Percentiles rank a stretch among this genome's conserved stretches.
Evolutionary conservation across 2,888 invertebrate species (phyloP).

Genomic region (Pelosia muscerda): DNA sequence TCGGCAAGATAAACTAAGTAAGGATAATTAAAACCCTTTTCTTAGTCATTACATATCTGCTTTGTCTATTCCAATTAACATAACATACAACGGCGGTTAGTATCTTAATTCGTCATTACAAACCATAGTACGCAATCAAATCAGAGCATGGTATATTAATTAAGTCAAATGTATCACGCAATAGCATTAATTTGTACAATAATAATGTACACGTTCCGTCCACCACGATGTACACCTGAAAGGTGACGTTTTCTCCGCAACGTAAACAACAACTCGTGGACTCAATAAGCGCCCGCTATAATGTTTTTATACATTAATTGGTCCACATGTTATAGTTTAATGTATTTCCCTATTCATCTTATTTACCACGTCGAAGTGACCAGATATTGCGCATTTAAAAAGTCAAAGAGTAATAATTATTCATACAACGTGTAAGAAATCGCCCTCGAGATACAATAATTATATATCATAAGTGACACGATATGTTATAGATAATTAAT

Average conservation of each 20-base stretch:
- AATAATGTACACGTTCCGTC: constrained; percentile 58
- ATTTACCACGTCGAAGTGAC: constrained; percentile 42
- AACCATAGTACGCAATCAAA: constrained; percentile 30
- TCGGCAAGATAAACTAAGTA: background rate
- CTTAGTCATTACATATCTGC: constrained; percentile 8
- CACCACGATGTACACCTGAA: constrained; percentile 54
- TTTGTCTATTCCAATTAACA: constrained; percentile 10
- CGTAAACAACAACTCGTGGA: constrained; percentile 75
- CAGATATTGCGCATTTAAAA: constrained; percentile 54
- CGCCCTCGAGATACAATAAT: constrained; percentile 18
- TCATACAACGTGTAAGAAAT: constrained; percentile 25
- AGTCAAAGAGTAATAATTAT: constrained; percentile 42
- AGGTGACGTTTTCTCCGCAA: constrained; percentile 64
- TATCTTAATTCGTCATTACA: constrained; percentile 31
- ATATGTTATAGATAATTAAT: background rate
- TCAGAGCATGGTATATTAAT: constrained; percentile 42
- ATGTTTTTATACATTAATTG: constrained; percentile 63
- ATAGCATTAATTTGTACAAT: constrained; percentile 58
- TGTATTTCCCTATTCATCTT: constrained; percentile 51
- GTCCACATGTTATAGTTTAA: constrained; percentile 58
- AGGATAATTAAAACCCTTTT: background rate
- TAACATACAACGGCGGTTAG: background rate
- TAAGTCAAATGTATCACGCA: constrained; percentile 56
- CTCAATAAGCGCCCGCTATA: constrained; percentile 61
- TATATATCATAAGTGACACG: background rate